Conservation (phyloP, 2,888 invertebrate species). For the Erebia aethiops region DNA sequence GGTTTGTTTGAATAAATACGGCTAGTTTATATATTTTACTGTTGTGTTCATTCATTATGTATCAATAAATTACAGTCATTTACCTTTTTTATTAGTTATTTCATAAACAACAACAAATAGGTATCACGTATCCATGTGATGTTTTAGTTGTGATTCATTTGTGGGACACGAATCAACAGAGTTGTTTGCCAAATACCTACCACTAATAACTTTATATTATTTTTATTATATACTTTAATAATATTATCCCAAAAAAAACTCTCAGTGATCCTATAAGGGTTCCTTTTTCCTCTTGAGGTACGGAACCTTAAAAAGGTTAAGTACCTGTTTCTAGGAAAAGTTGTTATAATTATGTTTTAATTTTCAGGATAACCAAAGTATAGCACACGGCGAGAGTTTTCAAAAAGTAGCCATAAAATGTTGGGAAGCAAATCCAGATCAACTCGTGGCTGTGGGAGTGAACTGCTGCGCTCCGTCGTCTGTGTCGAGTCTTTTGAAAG, state of each 20-base stretch:
- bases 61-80: no score
- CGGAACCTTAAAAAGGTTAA: neutral
- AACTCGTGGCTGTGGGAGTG: constrained; percentile 92
- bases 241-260: no score
- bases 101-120: neutral
- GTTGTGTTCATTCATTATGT: no score
- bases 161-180: neutral
- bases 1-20: no score
- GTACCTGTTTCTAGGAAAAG: neutral
- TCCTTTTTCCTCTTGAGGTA: no score
- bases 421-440: constrained; percentile 87
- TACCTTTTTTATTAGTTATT: no score
- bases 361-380: constrained; percentile 77
- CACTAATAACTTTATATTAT: neutral
- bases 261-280: no score
- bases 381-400: constrained; percentile 92
- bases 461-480: constrained; percentile 89
- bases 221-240: neutral
- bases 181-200: neutral
- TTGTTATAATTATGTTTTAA: constrained; percentile 16
- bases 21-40: no score
- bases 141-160: neutral
- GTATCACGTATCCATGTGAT: neutral
- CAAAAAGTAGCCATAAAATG: constrained; percentile 87
- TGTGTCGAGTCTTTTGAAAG: constrained; percentile 68